These are phyloP conservation scores for Caenorhabditis afra DNA, from an alignment of 2,888 invertebrate genomes.

Conservation along the genomic window DNA sequence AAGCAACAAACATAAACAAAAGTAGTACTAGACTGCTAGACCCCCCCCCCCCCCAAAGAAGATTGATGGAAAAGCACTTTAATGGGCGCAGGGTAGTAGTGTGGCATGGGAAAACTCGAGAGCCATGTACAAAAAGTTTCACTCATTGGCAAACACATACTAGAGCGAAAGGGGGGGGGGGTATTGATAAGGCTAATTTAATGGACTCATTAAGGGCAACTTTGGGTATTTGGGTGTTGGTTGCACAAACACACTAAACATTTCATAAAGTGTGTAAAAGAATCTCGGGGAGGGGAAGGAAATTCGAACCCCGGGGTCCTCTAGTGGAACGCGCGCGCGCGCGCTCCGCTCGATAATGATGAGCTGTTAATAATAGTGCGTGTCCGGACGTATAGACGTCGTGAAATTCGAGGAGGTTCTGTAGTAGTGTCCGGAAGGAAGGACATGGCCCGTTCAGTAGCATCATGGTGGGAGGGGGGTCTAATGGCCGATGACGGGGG, in stretches of 20 bases:
- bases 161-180: background rate
- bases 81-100: too few relatives aligned
- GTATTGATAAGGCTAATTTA: background rate
- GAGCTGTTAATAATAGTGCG: constrained; percentile 12
- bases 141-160: background rate
- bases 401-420: background rate
- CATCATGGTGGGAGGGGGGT: background rate
- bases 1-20: constrained; percentile 18
- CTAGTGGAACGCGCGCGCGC: too few relatives aligned
- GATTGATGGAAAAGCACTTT: constrained; percentile 47
- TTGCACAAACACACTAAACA: constrained; percentile 3
- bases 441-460: too few relatives aligned
- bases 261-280: background rate
- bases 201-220: too few relatives aligned
- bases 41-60: constrained; percentile 14
- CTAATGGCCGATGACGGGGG: background rate
- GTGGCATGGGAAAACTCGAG: constrained; percentile 14
- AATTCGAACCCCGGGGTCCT: background rate
- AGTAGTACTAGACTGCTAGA: constrained; percentile 3
- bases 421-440: background rate
- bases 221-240: too few relatives aligned
- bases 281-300: background rate
- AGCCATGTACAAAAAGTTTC: background rate
- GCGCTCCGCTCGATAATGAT: constrained; percentile 1
- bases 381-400: background rate